Evolutionary conservation across 2,797 vertebrate species (phyloP), one percentile per base, ranked within the genome.

Genomic region (Thaleichthys pacificus): DNA sequence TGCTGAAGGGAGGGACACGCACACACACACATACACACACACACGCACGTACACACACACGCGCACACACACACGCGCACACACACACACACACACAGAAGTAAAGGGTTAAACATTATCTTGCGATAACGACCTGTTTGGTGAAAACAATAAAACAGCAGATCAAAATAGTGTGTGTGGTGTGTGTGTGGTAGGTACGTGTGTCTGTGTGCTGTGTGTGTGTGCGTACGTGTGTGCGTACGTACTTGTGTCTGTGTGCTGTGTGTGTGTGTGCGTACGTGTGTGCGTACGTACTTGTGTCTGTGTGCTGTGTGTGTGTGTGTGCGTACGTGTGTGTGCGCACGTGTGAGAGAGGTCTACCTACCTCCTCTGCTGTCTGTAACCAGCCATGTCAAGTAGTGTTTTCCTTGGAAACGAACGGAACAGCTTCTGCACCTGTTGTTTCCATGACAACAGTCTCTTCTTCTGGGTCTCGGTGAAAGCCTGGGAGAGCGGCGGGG

Each of bases 391-490:
- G 92, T 99, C 97, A 86, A 98, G 91, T 74, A 98, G 94, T 89
- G 95, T 96, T 94, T 98, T 99, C 93, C 97, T 95, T 79, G 97
- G 97, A 91, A 99, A 97, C 88, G 96, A 97, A 89, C 97, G 93
- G 88, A 98, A 98, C 86, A 98, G 96, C 91, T 97, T 96, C 93
- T 99, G 97, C 90, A 99, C 97, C 93, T 99, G 97, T 91, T 99
- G 97, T 95, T 98, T 99, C 97, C 97, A 99, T 92, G 97, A 98
- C 95, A 98, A 95, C 93, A 99, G 87, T 82, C 97, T 94, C 93
- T 98, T 99, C 93, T 98, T 99, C 95, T 98, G 97, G 1, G 95
- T 95, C 91, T 98, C 97, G 69, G 95, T 96, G 91, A 99, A 98
- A 70, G 96, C 96, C 97, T 99, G 93, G 76, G 54, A 73, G 61